Conservation (phyloP, 2,888 invertebrate genomes). For the Sepioteuthis lessoniana region DNA sequence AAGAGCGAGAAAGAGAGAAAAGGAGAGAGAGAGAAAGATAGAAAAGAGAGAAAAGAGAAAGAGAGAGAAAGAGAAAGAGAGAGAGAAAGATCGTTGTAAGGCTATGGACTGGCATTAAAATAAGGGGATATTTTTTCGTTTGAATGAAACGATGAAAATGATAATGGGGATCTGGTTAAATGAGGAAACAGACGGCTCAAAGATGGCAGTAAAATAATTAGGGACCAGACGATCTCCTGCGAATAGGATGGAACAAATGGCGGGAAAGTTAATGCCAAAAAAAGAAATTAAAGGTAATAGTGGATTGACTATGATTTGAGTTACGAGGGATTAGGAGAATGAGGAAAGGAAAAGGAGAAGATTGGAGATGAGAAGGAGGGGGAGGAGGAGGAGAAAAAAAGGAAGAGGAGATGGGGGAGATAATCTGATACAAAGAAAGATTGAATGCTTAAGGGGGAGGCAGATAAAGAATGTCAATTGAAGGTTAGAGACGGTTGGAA, state of each 20-base stretch:
- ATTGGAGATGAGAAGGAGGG: too few relatives aligned
- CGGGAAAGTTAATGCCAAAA: background rate
- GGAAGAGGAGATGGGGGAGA: too few relatives aligned
- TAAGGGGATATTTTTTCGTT: background rate
- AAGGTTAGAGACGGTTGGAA: too few relatives aligned
- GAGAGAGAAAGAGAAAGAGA: background rate
- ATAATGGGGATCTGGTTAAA: background rate
- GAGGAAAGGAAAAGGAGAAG: background rate
- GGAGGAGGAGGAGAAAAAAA: too few relatives aligned
- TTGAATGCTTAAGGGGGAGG: too few relatives aligned
- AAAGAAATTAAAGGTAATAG: background rate
- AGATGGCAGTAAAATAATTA: conserved; percentile 4
- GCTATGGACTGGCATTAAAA: background rate
- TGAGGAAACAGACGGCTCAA: background rate
- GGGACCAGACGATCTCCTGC: background rate
- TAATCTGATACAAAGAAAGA: too few relatives aligned
- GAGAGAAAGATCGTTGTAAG: background rate
- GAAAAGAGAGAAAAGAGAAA: too few relatives aligned
- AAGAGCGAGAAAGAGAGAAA: too few relatives aligned
- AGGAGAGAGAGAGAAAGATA: too few relatives aligned
- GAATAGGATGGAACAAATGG: background rate
- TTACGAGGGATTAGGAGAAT: background rate
- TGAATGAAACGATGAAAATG: conserved; percentile 33
- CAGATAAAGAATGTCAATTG: too few relatives aligned
- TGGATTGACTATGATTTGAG: conserved; percentile 3